Percentiles rank a stretch among this genome's conserved stretches.
These are phyloP conservation scores for Sciaenops ocellatus DNA, from an alignment of 2,797 vertebrate species.

Conservation along the genomic window DNA sequence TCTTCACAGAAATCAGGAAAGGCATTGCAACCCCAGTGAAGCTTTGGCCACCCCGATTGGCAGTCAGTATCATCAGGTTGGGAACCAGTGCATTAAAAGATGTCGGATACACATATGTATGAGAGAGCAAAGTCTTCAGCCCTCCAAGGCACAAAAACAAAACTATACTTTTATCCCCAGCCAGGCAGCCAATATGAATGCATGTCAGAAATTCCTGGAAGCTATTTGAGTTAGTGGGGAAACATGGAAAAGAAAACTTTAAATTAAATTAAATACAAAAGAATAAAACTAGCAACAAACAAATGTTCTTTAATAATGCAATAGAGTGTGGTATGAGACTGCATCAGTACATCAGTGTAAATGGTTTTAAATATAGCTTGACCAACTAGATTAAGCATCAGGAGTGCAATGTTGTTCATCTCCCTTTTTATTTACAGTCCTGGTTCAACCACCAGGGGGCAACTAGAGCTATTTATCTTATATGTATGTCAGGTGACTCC, in stretches of 20 bases:
- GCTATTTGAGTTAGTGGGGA: neutral
- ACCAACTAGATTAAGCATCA: neutral
- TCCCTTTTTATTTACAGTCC: neutral
- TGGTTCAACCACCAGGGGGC: slow-evolving; percentile 68
- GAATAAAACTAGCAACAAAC: neutral
- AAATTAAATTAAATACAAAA: neutral
- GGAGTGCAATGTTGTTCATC: neutral
- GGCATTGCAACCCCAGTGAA: no score
- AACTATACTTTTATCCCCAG: neutral
- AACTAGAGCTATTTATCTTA: neutral
- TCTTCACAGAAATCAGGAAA: no score
- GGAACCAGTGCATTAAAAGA: neutral
- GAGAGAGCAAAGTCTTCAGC: neutral
- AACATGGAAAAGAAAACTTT: neutral
- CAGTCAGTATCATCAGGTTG: no score
- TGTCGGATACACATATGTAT: neutral
- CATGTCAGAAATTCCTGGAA: neutral
- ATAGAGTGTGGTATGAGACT: neutral
- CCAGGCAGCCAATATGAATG: neutral
- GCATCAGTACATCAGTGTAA: neutral
- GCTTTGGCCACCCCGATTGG: no score
- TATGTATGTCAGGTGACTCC: slow-evolving; percentile 42
- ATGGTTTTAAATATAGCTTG: neutral
- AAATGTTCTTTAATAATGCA: neutral
- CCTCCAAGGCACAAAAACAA: neutral